Conservation (phyloP, 2,113 vertebrate species). For the Nanorana parkeri region DNA sequence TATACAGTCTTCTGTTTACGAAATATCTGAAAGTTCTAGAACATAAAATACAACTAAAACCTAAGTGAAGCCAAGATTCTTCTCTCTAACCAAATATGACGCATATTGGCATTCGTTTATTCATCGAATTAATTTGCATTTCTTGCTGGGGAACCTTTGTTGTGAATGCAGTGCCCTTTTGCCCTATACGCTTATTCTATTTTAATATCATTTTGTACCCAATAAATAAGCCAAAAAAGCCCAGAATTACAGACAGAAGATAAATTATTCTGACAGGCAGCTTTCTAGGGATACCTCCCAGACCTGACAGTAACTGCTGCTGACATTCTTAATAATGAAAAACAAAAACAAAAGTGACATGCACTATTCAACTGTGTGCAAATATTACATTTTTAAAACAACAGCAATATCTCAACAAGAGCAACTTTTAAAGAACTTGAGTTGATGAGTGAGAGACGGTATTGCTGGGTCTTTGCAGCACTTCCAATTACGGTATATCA, state of each 20-base stretch:
- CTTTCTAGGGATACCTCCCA: constrained; percentile 1
- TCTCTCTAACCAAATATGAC: neutral
- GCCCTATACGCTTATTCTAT: neutral
- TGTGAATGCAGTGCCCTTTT: neutral
- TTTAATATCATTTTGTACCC: constrained; percentile 9
- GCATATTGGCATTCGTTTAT: neutral
- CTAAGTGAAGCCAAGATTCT: too few relatives aligned
- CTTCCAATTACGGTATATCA: neutral
- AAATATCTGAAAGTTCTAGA: too few relatives aligned
- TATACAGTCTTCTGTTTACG: too few relatives aligned
- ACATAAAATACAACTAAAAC: too few relatives aligned
- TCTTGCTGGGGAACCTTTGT: neutral
- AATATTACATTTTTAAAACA: constrained; percentile 12
- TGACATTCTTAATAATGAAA: constrained; percentile 28
- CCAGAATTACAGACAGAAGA: neutral
- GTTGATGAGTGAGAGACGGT: too few relatives aligned
- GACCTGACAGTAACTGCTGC: constrained; percentile 2
- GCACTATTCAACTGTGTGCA: neutral
- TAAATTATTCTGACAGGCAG: constrained; percentile 31
- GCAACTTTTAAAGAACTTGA: constrained; percentile 9
- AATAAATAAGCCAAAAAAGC: constrained; percentile 9
- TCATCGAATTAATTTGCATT: neutral
- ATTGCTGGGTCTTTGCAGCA: neutral
- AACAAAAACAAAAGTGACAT: neutral
- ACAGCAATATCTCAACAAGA: constrained; percentile 7